phyloP scores from a whole-genome alignment of 2,888 invertebrate genomes.

The Gandaritis pyraliata region DNA sequence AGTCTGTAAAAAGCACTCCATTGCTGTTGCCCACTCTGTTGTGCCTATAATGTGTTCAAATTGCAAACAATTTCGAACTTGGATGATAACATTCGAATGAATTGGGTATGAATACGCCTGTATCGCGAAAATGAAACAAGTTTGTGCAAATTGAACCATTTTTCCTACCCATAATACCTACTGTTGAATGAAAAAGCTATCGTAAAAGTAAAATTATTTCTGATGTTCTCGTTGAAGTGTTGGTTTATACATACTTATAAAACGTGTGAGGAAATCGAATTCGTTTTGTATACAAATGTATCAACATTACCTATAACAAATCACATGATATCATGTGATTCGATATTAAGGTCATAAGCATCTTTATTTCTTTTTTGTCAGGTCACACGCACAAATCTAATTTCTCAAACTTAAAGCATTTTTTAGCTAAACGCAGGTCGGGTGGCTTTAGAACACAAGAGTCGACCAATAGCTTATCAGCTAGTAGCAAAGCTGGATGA shows the following conservation, averaged over 20 bases:
- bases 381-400: too few species aligned
- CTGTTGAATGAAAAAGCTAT: constrained; percentile 10
- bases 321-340: too few species aligned
- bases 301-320: too few species aligned
- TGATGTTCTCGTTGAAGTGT: constrained; percentile 1
- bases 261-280: too few species aligned
- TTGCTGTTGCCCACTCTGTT: neutral
- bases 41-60: constrained; percentile 14
- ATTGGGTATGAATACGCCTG: constrained; percentile 24
- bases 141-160: constrained; percentile 27
- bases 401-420: too few species aligned
- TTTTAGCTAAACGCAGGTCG: too few species aligned
- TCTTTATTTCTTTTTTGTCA: too few species aligned
- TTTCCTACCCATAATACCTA: constrained; percentile 9
- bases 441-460: too few species aligned
- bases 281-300: constrained; percentile 4
- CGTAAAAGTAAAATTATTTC: constrained; percentile 5
- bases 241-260: constrained; percentile 12
- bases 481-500: too few species aligned
- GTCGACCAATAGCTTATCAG: too few species aligned
- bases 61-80: constrained; percentile 27
- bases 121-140: constrained; percentile 22
- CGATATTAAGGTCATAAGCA: too few species aligned
- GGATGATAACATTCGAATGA: constrained; percentile 30
- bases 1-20: too few species aligned